Conservation (phyloP, 2,113 vertebrate genomes). For the Boulengeromyrus knoepffleri region DNA sequence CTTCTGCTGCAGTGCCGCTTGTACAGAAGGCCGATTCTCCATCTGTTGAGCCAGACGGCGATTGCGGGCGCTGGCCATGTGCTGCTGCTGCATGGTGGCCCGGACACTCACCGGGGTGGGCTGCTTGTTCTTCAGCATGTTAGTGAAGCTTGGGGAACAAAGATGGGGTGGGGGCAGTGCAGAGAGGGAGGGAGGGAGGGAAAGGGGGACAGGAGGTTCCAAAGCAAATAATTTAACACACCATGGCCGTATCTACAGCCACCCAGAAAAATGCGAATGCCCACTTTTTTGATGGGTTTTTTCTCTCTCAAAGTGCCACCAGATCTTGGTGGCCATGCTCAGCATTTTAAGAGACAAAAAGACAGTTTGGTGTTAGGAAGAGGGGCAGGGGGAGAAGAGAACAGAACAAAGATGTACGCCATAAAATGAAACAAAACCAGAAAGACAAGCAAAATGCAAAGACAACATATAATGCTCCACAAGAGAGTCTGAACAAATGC, state of each 20-base stretch:
- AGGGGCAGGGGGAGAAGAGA: background rate
- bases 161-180: slow-evolving; percentile 67
- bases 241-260: slow-evolving; percentile 40
- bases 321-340: slow-evolving; percentile 21
- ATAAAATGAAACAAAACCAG: background rate
- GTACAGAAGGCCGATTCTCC: slow-evolving; percentile 96
- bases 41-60: slow-evolving; percentile 97
- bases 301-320: slow-evolving; percentile 41
- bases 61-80: slow-evolving; percentile 95
- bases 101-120: slow-evolving; percentile 91
- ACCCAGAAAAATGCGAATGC: slow-evolving; percentile 31
- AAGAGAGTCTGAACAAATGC: slow-evolving; percentile 47
- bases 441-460: slow-evolving; percentile 34
- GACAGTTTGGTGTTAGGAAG: background rate
- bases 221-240: slow-evolving; percentile 62
- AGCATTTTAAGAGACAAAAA: slow-evolving; percentile 22
- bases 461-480: slow-evolving; percentile 17
- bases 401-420: background rate
- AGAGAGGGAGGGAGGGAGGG: slow-evolving; percentile 24
- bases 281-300: slow-evolving; percentile 26
- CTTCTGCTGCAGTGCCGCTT: slow-evolving; percentile 92
- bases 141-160: slow-evolving; percentile 98
- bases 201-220: slow-evolving; percentile 51
- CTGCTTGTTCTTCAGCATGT: slow-evolving; percentile 99
- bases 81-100: slow-evolving; percentile 96